phyloP scores from a whole-genome alignment of 2,113 vertebrate species.

The Hassar affinis region DNA sequence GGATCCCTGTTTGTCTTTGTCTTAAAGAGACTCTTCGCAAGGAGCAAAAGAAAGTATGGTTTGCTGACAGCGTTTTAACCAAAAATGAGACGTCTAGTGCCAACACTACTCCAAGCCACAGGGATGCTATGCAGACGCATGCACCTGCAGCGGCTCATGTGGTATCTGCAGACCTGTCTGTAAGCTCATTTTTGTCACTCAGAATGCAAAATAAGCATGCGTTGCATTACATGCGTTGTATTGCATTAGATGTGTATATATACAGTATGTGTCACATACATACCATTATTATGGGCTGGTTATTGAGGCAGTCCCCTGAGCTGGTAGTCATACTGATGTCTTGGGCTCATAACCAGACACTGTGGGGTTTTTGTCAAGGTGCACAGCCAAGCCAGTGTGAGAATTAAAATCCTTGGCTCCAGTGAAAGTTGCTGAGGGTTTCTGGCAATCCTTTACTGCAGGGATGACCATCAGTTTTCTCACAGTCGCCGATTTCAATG shows the following conservation, averaged over 20 bases:
- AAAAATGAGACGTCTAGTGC: constrained; percentile 77
- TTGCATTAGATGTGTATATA: too few relatives aligned
- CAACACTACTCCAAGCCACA: constrained; percentile 40
- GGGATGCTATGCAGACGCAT: constrained; percentile 25
- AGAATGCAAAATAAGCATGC: too few relatives aligned
- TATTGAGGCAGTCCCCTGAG: not conserved
- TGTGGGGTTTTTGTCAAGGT: not conserved
- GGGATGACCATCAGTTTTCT: not conserved
- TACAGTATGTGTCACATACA: too few relatives aligned
- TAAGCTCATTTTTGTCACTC: not conserved
- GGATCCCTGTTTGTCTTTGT: not conserved
- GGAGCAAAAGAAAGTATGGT: constrained; percentile 94
- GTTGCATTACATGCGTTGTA: too few relatives aligned
- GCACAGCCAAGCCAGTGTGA: not conserved
- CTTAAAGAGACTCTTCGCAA: constrained; percentile 74
- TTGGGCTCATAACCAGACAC: not conserved
- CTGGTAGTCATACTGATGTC: not conserved
- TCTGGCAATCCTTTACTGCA: not conserved
- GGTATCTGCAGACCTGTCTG: constrained; percentile 19
- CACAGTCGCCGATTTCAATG: not conserved
- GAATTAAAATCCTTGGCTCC: not conserved
- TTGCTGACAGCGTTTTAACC: constrained; percentile 89
- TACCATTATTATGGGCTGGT: not conserved
- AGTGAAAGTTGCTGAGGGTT: not conserved
- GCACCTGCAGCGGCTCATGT: constrained; percentile 37